Conservation (phyloP, 2,888 invertebrate genomes). For the Leptopterna dolabrata region DNA sequence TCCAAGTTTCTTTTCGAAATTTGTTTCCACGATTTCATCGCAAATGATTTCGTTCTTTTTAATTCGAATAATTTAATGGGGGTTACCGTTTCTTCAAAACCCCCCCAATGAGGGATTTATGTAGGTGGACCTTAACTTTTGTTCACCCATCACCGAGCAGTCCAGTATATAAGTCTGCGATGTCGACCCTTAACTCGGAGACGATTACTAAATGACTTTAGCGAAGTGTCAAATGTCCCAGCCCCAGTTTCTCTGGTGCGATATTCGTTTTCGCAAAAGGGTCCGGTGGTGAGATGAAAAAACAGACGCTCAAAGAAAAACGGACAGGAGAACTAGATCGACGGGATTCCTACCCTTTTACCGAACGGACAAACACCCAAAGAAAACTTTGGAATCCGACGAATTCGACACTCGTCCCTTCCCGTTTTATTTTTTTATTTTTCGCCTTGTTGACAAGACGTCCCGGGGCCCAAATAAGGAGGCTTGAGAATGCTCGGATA, state of each 20-base stretch:
- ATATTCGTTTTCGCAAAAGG: not conserved
- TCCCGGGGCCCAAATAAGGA: constrained; percentile 23
- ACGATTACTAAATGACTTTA: too few relatives aligned
- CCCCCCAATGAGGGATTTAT: too few relatives aligned
- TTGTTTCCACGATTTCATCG: too few relatives aligned
- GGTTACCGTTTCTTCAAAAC: too few relatives aligned
- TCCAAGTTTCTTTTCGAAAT: too few relatives aligned
- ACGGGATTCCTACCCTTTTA: constrained; percentile 8
- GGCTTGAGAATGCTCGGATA: not conserved
- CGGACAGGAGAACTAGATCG: not conserved
- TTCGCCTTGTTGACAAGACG: constrained; percentile 21
- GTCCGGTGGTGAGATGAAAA: not conserved
- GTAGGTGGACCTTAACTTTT: too few relatives aligned
- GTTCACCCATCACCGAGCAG: too few relatives aligned
- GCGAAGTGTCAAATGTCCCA: too few relatives aligned
- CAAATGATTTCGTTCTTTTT: too few relatives aligned
- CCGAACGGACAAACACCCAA: not conserved
- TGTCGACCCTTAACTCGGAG: too few relatives aligned
- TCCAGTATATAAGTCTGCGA: too few relatives aligned
- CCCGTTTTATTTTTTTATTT: not conserved
- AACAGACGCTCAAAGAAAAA: not conserved
- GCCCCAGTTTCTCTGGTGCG: not conserved
- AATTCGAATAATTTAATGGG: too few relatives aligned
- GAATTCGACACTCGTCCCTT: constrained; percentile 14
- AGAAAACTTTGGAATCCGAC: constrained; percentile 17